Conservation (phyloP, 30 jellyfish, hydroid and myxozoan genomes). For the Aurelia coerulea region DNA sequence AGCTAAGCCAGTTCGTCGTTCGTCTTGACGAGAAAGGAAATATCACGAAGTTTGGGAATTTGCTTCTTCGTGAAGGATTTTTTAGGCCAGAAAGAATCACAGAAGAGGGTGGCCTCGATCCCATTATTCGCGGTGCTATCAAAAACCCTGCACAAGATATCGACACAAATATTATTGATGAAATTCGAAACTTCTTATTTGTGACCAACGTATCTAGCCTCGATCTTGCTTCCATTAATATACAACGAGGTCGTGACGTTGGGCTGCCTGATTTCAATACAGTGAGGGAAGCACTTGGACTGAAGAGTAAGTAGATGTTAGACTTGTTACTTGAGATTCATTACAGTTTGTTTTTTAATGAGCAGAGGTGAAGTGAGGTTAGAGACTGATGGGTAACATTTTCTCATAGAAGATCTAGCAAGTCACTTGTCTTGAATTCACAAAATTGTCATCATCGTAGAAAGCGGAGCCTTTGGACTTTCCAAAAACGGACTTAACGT, state of each 20-base stretch:
- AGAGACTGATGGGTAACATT: too few species aligned
- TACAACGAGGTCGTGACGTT: constrained; percentile 84
- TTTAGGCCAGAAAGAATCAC: constrained; percentile 71
- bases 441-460: too few species aligned
- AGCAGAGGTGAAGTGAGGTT: not conserved
- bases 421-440: too few species aligned
- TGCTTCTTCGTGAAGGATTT: constrained; percentile 68
- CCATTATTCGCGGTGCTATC: constrained; percentile 70
- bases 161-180: constrained; percentile 76
- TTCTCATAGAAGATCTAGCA: too few species aligned
- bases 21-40: constrained; percentile 65
- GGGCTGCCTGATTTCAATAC: constrained; percentile 84
- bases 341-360: not conserved
- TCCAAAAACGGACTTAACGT: too few species aligned
- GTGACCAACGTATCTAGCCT: constrained; percentile 71
- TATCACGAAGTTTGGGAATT: constrained; percentile 64
- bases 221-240: constrained; percentile 76
- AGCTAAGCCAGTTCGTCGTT: constrained; percentile 52
- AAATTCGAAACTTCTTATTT: constrained; percentile 71
- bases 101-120: constrained; percentile 84
- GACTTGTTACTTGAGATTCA: not conserved
- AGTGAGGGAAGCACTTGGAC: constrained; percentile 54
- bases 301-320: constrained; percentile 24
- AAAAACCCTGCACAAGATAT: constrained; percentile 78
- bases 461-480: too few species aligned